Evolutionary conservation across 2,888 invertebrate genomes (phyloP), one percentile per base, ranked within the genome.

Genomic region (Alloscopus bannaensis): DNA sequence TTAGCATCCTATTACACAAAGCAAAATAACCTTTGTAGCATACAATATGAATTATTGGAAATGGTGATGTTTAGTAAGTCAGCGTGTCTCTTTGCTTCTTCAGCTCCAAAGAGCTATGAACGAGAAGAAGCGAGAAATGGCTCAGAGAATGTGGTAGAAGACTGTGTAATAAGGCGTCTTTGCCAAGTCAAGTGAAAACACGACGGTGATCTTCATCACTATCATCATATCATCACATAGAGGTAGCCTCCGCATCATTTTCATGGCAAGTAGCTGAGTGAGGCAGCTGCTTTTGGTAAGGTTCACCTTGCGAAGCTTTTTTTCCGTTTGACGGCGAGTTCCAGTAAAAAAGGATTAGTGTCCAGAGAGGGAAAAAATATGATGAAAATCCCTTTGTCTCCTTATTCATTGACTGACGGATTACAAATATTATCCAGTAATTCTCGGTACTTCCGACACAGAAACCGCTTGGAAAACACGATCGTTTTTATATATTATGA

Each of bases 181-280:
- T 36, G 4, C 18, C 45, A 11, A n/a, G 45, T 45, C 8, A 45
- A 45, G 45, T 4, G 18, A 45, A 11, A 45, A n/a, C n/a, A n/a
- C 18, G 45, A 45, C 18, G 45, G n/a, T 3, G 18, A 45, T 45
- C 45, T 45, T 45, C 45, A 45, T 45, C n/a, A 45, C 18, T 3
- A 45, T 45, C 45, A 45, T 45, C 45, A 11, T 18, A 45, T 45
- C 45, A 45, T 16, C 45, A n/a, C n/a, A n/a, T n/a, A n/a, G n/a
- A n/a, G n/a, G n/a, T n/a, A n/a, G n/a, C n/a, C n/a, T n/a, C n/a
- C n/a, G n/a, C n/a, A n/a, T n/a, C n/a, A n/a, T n/a, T n/a, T n/a
- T n/a, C n/a, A n/a, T n/a, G n/a, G n/a, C n/a, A n/a, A n/a, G n/a
- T n/a, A n/a, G n/a, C n/a, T n/a, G n/a, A n/a, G n/a, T n/a, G n/a